phyloP scores from a whole-genome alignment of 2,888 invertebrate genomes.

The Watsonalla binaria region DNA sequence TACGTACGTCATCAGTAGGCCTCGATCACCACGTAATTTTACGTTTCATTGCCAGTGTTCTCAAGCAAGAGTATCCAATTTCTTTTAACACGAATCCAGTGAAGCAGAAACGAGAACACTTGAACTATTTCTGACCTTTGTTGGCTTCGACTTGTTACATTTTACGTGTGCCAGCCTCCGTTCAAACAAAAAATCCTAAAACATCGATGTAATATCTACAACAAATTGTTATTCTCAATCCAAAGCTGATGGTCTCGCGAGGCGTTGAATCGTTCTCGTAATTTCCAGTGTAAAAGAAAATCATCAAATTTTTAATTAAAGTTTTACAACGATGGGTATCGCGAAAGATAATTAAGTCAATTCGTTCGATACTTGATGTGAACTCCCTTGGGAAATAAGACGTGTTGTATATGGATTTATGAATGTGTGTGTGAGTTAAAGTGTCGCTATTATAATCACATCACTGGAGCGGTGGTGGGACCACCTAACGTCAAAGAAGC shows the following conservation, averaged over 20 bases:
- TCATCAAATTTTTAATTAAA: constrained; percentile 56
- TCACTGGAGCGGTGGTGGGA: constrained; percentile 51
- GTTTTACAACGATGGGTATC: constrained; percentile 43
- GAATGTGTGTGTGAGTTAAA: constrained; percentile 54
- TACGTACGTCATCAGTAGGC: constrained; percentile 40
- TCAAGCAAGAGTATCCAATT: constrained; percentile 69
- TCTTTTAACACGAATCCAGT: constrained; percentile 58
- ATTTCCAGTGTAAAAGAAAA: constrained; percentile 37
- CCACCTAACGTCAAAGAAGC: constrained; percentile 75
- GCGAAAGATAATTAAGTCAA: constrained; percentile 38
- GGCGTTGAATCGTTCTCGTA: constrained; percentile 29
- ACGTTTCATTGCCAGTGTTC: constrained; percentile 67
- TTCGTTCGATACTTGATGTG: constrained; percentile 36
- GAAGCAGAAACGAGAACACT: constrained; percentile 63
- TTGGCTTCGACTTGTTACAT: constrained; percentile 36
- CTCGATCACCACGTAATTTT: constrained; percentile 62
- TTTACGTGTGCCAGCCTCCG: constrained; percentile 28
- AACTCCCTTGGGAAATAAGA: constrained; percentile 32
- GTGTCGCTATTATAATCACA: constrained; percentile 76
- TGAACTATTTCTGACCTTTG: constrained; percentile 52
- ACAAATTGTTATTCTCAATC: constrained; percentile 21
- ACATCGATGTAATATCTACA: constrained; percentile 16
- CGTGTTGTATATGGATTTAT: constrained; percentile 44
- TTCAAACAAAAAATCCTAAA: constrained; percentile 21
- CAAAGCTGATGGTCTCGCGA: constrained; percentile 10